Evolutionary conservation across 2,888 invertebrate species (phyloP).

Genomic region (Oxytorus armatus): DNA sequence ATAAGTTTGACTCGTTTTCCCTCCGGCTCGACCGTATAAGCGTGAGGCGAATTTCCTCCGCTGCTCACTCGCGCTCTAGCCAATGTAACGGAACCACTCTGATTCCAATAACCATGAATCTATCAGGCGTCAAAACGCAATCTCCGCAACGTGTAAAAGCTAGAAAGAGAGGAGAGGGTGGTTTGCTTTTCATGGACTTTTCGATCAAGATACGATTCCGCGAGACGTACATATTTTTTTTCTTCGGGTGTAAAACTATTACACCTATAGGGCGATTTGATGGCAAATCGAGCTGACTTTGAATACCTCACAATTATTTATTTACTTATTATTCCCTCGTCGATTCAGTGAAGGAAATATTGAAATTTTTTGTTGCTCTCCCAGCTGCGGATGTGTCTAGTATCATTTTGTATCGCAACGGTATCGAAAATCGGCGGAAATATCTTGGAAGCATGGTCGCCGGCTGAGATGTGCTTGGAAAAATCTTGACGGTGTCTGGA

Average conservation of each 20-base stretch:
- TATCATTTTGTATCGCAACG: slow-evolving; percentile 2
- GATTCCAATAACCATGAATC: slow-evolving; percentile 93
- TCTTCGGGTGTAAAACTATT: background rate
- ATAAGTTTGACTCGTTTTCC: slow-evolving; percentile 64
- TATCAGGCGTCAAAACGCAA: slow-evolving; percentile 91
- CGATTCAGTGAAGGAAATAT: background rate
- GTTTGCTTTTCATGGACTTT: slow-evolving; percentile 47
- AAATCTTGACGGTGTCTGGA: slow-evolving; percentile 62
- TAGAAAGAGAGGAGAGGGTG: slow-evolving; percentile 13
- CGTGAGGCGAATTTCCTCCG: slow-evolving; percentile 38
- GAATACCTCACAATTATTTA: background rate
- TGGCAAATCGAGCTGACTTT: background rate
- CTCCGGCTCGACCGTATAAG: slow-evolving; percentile 48
- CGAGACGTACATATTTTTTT: slow-evolving; percentile 9
- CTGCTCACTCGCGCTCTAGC: slow-evolving; percentile 42
- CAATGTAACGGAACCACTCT: slow-evolving; percentile 81
- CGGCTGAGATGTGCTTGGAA: background rate
- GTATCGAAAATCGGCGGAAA: slow-evolving; percentile 16
- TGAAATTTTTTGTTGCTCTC: background rate
- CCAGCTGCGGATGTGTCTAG: background rate
- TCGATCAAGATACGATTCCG: slow-evolving; percentile 24
- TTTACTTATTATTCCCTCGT: background rate
- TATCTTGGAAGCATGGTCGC: slow-evolving; percentile 5
- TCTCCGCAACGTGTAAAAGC: slow-evolving; percentile 84
- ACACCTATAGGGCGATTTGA: background rate